Evolutionary conservation across 2,113 vertebrate species (phyloP).

Genomic region (Rhizomys pruinosus): DNA sequence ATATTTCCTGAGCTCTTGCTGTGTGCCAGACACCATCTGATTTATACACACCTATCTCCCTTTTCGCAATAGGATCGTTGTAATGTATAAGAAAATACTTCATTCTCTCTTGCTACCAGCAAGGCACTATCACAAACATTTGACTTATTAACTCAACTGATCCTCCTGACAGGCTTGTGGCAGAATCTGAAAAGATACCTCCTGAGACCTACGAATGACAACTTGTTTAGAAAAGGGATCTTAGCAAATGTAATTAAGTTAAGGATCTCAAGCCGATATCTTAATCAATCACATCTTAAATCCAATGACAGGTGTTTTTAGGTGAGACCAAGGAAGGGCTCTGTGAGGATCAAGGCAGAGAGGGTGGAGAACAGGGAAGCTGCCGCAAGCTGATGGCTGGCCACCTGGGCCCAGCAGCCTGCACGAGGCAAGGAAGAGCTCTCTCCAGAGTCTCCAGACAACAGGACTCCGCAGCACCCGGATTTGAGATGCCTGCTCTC

Average conservation of each 20-base stretch:
- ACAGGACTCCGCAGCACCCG: neutral
- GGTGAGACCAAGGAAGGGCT: neutral
- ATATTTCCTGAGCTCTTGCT: neutral
- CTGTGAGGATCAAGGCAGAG: neutral
- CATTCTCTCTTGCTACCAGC: neutral
- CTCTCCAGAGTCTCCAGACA: neutral
- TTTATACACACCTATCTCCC: neutral
- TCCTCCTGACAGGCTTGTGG: neutral
- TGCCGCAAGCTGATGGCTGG: neutral
- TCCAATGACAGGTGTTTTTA: neutral
- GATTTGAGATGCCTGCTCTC: neutral
- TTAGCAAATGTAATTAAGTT: constrained; percentile 18
- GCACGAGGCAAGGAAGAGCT: neutral
- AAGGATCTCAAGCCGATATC: neutral
- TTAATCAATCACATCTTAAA: neutral
- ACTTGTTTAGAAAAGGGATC: neutral
- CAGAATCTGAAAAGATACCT: neutral
- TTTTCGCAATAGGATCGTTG: constrained; percentile 2
- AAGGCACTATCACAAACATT: neutral
- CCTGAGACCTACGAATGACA: neutral
- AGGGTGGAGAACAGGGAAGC: too few relatives aligned
- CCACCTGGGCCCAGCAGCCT: neutral
- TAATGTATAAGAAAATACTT: neutral
- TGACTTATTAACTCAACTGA: neutral
- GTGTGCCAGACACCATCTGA: neutral